Evolutionary conservation across 2,888 invertebrate species (phyloP).

Genomic region (Apamea crenata): DNA sequence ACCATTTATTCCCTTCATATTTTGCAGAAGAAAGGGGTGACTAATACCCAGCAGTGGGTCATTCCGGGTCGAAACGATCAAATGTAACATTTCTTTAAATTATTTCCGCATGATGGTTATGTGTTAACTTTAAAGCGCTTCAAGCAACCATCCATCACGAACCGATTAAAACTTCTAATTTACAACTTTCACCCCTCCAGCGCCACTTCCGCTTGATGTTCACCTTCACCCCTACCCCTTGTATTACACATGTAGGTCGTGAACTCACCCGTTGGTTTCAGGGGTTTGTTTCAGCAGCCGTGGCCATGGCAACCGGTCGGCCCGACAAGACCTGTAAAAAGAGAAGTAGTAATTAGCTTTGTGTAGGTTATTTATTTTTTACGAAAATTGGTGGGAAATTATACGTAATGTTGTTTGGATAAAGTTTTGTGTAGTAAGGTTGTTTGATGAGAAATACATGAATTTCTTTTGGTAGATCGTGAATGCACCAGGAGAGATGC

Average conservation of each 20-base stretch:
- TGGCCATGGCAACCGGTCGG: constrained; percentile 86
- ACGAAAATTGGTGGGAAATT: constrained; percentile 2
- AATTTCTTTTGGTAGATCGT: neutral
- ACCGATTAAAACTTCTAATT: constrained; percentile 4
- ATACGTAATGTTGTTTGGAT: constrained; percentile 12
- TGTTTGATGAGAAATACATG: neutral
- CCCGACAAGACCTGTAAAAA: constrained; percentile 83
- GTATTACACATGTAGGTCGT: constrained; percentile 56
- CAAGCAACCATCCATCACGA: constrained; percentile 1
- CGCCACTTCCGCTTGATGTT: constrained; percentile 49
- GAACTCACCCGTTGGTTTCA: constrained; percentile 83
- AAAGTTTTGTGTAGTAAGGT: neutral
- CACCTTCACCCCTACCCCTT: constrained; percentile 64
- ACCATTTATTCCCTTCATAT: neutral
- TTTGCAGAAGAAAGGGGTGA: neutral
- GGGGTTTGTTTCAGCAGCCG: constrained; percentile 85
- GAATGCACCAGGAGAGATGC: no score
- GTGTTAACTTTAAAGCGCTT: neutral
- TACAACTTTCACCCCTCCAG: constrained; percentile 29
- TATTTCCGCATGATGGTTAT: neutral
- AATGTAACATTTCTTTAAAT: neutral
- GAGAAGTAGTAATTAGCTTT: constrained; percentile 30
- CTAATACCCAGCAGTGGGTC: neutral
- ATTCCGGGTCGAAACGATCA: neutral
- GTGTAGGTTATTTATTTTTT: neutral